These are phyloP conservation scores for Microctonus brassicae DNA, from an alignment of 2,888 invertebrate species.

Conservation along the genomic window DNA sequence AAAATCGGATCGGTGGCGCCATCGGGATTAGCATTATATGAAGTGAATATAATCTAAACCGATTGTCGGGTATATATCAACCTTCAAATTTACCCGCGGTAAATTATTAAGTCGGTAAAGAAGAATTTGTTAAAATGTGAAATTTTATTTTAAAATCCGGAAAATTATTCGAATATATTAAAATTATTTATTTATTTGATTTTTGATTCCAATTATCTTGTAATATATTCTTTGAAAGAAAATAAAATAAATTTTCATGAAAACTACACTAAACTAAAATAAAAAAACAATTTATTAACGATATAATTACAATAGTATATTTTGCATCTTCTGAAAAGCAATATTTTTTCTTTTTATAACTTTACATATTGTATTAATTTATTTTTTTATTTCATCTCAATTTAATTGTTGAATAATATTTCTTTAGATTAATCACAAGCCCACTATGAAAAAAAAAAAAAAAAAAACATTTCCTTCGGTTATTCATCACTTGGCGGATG, in stretches of 20 bases:
- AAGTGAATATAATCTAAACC: neutral
- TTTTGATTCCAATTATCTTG: neutral
- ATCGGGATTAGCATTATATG: neutral
- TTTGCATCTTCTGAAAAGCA: conserved; percentile 63
- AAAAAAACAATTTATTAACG: conserved; percentile 68
- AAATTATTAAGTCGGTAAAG: neutral
- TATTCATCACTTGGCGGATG: conserved; percentile 50
- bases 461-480: conserved; percentile 47
- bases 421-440: conserved; percentile 60
- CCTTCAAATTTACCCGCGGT: neutral
- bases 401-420: conserved; percentile 56
- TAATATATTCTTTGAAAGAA: neutral
- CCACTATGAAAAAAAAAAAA: conserved; percentile 57
- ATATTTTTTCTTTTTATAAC: conserved; percentile 50
- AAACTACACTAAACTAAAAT: conserved; percentile 51
- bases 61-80: neutral
- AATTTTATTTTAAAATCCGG: no score
- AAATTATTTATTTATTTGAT: neutral
- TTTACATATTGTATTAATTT: conserved; percentile 56
- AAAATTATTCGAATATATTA: no score
- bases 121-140: neutral
- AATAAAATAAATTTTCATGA: conserved; percentile 2
- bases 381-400: conserved; percentile 39
- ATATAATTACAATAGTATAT: conserved; percentile 66
- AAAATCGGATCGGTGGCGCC: neutral